phyloP scores from a whole-genome alignment of 2,113 vertebrate species.

The Panthera leo region DNA sequence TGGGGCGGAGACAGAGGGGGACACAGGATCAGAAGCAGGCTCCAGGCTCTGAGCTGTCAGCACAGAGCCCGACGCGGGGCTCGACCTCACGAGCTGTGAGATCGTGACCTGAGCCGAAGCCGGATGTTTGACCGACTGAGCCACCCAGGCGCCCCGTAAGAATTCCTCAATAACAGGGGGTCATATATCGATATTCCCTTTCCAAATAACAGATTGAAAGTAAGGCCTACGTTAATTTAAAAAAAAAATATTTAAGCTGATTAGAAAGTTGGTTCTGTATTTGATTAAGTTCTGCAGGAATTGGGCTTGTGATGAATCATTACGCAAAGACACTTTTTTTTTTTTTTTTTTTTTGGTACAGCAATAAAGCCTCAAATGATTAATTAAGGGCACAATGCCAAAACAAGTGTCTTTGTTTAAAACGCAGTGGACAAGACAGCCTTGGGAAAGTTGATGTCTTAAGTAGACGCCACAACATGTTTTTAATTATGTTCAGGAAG shows the following conservation, averaged over 20 bases:
- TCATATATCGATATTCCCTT: not conserved
- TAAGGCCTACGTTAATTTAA: not conserved
- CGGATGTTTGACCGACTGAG: too few species aligned
- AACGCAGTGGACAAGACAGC: conserved; percentile 89
- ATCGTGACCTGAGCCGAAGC: too few species aligned
- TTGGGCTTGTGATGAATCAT: conserved; percentile 85
- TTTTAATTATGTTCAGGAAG: conserved; percentile 91
- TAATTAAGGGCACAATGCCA: conserved; percentile 90
- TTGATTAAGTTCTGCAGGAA: conserved; percentile 87
- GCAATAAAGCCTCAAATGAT: conserved; percentile 88
- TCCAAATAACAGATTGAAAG: conserved; percentile 59
- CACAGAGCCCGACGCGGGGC: too few species aligned
- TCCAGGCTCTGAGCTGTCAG: too few species aligned
- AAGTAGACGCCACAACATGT: conserved; percentile 90
- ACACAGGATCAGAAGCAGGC: too few species aligned
- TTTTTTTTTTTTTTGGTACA: conserved; percentile 71
- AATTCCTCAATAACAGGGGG: not conserved
- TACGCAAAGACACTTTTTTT: conserved; percentile 82
- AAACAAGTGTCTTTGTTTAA: conserved; percentile 91
- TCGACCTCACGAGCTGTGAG: too few species aligned
- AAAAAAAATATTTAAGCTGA: conserved; percentile 66
- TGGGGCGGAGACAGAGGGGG: too few species aligned
- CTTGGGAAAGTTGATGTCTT: conserved; percentile 92
- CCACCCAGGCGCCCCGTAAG: not conserved
- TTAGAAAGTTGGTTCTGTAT: conserved; percentile 85